These are phyloP conservation scores for Gallinago paraguaiae DNA, from an alignment of 2,113 vertebrate genomes.

Conservation along the genomic window DNA sequence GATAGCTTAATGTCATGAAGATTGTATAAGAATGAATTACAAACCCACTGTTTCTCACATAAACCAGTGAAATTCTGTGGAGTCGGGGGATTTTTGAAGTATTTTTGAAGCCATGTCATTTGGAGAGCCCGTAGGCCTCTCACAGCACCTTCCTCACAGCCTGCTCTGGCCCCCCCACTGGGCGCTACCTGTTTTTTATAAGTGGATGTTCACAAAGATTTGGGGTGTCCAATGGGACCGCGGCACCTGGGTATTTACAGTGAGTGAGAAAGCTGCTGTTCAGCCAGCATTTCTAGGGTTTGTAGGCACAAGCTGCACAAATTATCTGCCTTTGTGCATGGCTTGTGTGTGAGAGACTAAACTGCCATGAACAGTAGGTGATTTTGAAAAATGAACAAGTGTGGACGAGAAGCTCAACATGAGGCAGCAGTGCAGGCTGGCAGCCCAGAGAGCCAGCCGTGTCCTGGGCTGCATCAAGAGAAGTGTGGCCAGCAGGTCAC, in stretches of 20 bases:
- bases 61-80: neutral
- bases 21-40: neutral
- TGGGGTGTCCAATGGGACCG: rapidly evolving
- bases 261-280: neutral
- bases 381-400: neutral
- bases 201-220: neutral
- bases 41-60: neutral
- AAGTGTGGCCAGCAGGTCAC: no score
- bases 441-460: no score
- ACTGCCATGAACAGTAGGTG: neutral
- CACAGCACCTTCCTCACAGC: neutral
- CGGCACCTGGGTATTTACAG: neutral
- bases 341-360: neutral
- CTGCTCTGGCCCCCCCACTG: neutral
- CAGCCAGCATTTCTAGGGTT: neutral
- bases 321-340: neutral
- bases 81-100: neutral
- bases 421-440: no score
- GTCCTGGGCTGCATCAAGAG: no score
- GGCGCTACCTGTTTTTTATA: rapidly evolving
- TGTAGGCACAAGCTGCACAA: neutral
- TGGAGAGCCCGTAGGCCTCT: neutral
- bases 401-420: no score
- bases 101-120: neutral
- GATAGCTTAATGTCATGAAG: neutral